Base-by-base conservation (phyloP, 2,797 vertebrate species). In the Echeneis naucrates region DNA sequence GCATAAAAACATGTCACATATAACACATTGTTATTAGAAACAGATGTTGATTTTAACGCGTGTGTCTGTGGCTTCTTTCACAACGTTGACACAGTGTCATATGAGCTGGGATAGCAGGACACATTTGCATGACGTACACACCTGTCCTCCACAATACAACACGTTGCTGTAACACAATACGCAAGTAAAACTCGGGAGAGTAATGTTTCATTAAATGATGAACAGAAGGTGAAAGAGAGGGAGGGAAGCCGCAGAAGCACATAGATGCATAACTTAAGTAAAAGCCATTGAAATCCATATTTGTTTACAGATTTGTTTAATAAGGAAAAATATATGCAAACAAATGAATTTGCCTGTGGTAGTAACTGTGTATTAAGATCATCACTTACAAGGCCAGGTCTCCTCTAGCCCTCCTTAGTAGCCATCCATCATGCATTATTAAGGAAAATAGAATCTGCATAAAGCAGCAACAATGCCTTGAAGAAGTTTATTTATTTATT, bases 11-110 rank as follows among this genome's bases (percentile, higher is more conserved):
- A 76, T 94, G 91, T 92, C 91, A 90, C 88, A 85, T 90, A 65
- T 87, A 92, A 90, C 92, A 92, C 86, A 56, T 87, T 86, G 88
- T 93, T 93, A 92, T 92, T 91, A 93, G 88, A 92, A 93, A 84
- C 90, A 93, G 92, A 92, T 93, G 92, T 88, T 92, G 88, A 91
- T 90, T 89, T 90, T 90, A 87, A 88, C 85, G 69, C 77, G 47
- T 56, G 79, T 80, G 88, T 90, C 85, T 92, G 82, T 75, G 83
- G 81, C 79, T 90, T 87, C 83, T 87, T 75, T 90, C 88, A 79
- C 88, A 51, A 83, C 75, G 80, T 88, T 59, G 87, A 90, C 89
- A 88, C 80, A 6, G 87, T 91, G 89, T 92, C 89, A 88, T 88
- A 82, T 84, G 88, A 78, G 60, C 83, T 54, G 81, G 77, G 78